Evolutionary conservation across 2,888 invertebrate species (phyloP).

Genomic region (Noctua janthina): DNA sequence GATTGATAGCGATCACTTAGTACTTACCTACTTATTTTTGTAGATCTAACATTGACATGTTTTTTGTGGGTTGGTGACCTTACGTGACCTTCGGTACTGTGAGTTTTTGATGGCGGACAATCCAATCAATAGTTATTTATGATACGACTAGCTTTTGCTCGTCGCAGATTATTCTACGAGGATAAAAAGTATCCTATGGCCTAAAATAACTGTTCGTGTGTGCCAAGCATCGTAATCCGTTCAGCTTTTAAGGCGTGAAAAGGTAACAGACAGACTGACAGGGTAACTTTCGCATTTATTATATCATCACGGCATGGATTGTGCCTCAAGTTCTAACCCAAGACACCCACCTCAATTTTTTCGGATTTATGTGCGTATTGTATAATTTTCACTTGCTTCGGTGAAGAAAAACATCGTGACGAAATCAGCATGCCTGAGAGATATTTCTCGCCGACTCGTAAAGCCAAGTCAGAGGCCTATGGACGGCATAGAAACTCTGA

Average conservation of each 20-base stretch:
- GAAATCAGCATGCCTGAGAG: too few species aligned
- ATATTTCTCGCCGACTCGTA: too few species aligned
- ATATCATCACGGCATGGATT: too few species aligned
- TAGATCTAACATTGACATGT: constrained; percentile 59
- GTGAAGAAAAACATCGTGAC: too few species aligned
- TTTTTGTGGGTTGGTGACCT: constrained; percentile 47
- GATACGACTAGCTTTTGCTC: neutral
- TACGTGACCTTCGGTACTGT: constrained; percentile 38
- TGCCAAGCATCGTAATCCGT: neutral
- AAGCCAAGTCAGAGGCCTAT: too few species aligned
- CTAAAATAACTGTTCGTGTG: neutral
- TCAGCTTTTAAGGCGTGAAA: neutral
- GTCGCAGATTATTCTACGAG: too few species aligned
- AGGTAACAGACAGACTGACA: neutral
- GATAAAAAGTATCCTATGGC: neutral
- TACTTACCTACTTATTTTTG: constrained; percentile 41
- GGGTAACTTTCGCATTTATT: neutral
- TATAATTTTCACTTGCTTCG: too few species aligned
- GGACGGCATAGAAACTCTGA: too few species aligned
- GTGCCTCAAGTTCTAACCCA: too few species aligned
- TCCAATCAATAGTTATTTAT: constrained; percentile 5
- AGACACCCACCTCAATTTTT: too few species aligned
- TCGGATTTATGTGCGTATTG: too few species aligned
- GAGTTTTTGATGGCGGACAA: constrained; percentile 47
- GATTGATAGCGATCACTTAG: constrained; percentile 64